Percentiles rank a stretch among this genome's conserved stretches.
Evolutionary conservation across 1,140 invertebrate genomes (phyloP).

Genomic region (Atta colombica): DNA sequence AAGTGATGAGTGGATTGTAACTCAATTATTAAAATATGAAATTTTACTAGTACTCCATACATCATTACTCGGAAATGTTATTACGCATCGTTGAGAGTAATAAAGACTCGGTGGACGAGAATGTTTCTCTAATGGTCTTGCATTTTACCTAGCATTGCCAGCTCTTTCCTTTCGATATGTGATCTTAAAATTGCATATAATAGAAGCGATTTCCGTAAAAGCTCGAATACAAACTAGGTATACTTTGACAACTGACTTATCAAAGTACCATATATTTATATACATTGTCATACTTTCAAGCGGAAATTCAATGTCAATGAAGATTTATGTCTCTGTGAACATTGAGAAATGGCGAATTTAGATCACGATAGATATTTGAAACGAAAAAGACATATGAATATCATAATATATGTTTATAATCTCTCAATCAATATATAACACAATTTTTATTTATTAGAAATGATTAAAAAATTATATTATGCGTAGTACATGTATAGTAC

Average conservation of each 20-base stretch:
- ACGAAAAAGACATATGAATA: not conserved
- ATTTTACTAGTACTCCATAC: not conserved
- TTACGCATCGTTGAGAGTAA: slow-evolving; percentile 11
- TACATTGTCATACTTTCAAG: not conserved
- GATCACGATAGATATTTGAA: not conserved
- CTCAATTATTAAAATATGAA: not conserved
- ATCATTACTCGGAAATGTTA: slow-evolving; percentile 1
- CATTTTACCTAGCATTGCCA: not conserved
- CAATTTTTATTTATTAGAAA: not conserved
- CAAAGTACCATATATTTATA: not conserved
- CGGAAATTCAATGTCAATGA: slow-evolving; percentile 30
- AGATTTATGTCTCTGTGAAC: slow-evolving; percentile 26
- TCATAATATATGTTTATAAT: not conserved
- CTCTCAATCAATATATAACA: not conserved
- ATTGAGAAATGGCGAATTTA: slow-evolving; percentile 2
- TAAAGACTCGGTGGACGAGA: not conserved
- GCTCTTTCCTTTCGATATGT: slow-evolving; percentile 12
- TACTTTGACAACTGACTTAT: slow-evolving; percentile 29
- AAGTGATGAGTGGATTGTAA: not conserved
- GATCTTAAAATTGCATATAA: slow-evolving; percentile 32
- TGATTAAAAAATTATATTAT: not conserved
- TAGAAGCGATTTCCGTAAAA: slow-evolving; percentile 22
- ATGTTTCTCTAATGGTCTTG: slow-evolving; percentile 6
- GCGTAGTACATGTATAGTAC: not conserved
- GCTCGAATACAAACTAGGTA: not conserved